Percentiles rank a stretch among this genome's conserved stretches.
Conservation (phyloP, 2,888 invertebrate species). For the Ornithoptera priamus region DNA sequence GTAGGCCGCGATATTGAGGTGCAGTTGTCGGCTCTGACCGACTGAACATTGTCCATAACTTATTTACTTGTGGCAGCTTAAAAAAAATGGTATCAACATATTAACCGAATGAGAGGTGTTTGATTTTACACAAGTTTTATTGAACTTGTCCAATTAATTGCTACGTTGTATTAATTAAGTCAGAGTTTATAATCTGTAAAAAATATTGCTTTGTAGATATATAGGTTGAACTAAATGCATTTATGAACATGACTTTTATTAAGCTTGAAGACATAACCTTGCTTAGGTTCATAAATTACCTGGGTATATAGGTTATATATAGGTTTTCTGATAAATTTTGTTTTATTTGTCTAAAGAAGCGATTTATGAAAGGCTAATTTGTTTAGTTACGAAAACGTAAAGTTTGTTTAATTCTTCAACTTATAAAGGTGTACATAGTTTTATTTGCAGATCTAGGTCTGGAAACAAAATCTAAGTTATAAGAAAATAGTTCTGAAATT, state of each 20-base stretch:
- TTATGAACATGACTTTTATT: neutral
- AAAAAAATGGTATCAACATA: neutral
- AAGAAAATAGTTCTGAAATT: too few species aligned
- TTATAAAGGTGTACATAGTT: too few species aligned
- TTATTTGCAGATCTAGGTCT: too few species aligned
- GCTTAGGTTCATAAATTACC: neutral
- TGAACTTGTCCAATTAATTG: conserved; percentile 1
- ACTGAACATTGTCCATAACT: neutral
- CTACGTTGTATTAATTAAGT: neutral
- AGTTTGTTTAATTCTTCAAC: too few species aligned
- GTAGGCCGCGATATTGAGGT: conserved; percentile 68
- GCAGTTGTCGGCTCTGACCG: conserved; percentile 8
- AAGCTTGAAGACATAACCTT: neutral
- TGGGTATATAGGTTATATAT: too few species aligned
- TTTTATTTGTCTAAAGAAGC: too few species aligned
- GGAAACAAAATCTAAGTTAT: too few species aligned
- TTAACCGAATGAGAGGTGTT: neutral
- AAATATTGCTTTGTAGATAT: neutral
- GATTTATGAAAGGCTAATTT: too few species aligned
- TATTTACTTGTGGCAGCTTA: neutral
- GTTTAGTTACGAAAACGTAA: too few species aligned
- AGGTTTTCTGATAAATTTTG: neutral
- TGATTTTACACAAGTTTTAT: neutral
- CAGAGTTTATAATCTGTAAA: neutral
- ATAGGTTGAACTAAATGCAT: neutral